phyloP scores from a whole-genome alignment of 2,113 vertebrate genomes.

The Sylvia atricapilla region DNA sequence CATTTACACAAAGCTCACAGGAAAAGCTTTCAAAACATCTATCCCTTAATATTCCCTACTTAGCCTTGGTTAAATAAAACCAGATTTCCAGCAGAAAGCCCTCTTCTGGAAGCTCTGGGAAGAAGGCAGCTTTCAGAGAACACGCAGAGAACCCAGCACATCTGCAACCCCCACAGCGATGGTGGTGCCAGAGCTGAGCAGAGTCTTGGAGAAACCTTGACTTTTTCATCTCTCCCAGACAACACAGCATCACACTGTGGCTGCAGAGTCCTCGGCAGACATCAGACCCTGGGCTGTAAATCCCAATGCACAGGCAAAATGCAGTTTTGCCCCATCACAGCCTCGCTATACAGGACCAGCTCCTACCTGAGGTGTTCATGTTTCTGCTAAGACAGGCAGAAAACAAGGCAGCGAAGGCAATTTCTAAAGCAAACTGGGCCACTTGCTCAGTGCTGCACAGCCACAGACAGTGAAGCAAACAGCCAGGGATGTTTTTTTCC shows the following conservation, averaged over 20 bases:
- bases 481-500: neutral
- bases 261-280: neutral
- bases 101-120: neutral
- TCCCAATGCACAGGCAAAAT: neutral
- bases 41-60: neutral
- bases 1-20: neutral
- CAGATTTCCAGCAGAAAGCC: neutral
- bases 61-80: neutral
- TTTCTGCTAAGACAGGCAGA: neutral
- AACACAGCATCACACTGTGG: neutral
- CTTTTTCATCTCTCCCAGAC: neutral
- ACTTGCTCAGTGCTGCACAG: neutral
- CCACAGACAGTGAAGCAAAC: neutral
- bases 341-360: accelerated
- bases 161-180: accelerated
- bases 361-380: neutral
- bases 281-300: neutral
- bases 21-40: neutral
- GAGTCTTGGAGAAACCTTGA: neutral
- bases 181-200: neutral
- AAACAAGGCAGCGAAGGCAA: neutral
- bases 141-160: neutral
- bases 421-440: neutral
- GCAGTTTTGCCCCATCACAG: neutral
- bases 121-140: neutral